These are phyloP conservation scores for Brachyopa scutellaris DNA, from an alignment of 2,888 invertebrate species.

Conservation along the genomic window DNA sequence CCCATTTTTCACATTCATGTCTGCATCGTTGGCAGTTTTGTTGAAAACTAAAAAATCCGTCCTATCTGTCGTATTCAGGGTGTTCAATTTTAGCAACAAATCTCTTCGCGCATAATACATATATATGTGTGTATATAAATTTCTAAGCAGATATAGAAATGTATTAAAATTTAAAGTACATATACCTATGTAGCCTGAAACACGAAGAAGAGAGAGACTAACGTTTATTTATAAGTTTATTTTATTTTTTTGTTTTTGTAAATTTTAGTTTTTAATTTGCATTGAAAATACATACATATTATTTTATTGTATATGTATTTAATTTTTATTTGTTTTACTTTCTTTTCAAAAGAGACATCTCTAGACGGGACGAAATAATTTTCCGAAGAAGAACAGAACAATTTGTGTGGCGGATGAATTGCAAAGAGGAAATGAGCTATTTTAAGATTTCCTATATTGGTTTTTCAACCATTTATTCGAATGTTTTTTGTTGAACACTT, in stretches of 20 bases:
- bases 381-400: not conserved
- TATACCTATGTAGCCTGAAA: too few relatives aligned
- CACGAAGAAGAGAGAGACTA: not conserved
- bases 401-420: conserved; percentile 15
- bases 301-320: conserved; percentile 37
- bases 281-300: not conserved
- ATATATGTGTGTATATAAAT: conserved; percentile 18
- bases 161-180: not conserved
- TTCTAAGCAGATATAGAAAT: conserved; percentile 14
- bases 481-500: conserved; percentile 2
- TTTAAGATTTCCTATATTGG: conserved; percentile 41
- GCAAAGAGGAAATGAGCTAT: conserved; percentile 61
- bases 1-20: conserved; percentile 67
- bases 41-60: conserved; percentile 54
- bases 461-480: conserved; percentile 27
- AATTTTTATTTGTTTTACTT: not conserved
- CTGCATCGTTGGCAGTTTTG: conserved; percentile 68
- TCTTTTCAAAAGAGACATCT: conserved; percentile 22
- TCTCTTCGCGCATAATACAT: conserved; percentile 25
- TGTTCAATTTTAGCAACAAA: conserved; percentile 64
- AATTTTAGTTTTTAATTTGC: conserved; percentile 45
- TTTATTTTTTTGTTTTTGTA: conserved; percentile 23
- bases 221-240: conserved; percentile 43
- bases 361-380: not conserved
- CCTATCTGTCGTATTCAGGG: conserved; percentile 35